phyloP scores from a whole-genome alignment of 2,113 vertebrate species.

The Chloebia gouldiae region DNA sequence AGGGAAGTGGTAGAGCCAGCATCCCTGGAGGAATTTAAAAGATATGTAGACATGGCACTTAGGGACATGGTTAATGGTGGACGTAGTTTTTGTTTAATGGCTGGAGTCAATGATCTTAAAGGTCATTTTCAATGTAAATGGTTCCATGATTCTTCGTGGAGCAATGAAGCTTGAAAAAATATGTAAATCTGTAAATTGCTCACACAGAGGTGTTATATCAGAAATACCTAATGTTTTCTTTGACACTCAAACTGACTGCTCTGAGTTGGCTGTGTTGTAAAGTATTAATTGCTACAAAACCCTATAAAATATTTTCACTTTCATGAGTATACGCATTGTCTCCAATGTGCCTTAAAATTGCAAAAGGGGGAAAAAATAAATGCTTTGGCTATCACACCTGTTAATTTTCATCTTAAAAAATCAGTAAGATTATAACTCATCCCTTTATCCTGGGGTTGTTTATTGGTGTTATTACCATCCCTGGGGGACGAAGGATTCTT shows the following conservation, averaged over 20 bases:
- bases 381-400: background rate
- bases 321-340: background rate
- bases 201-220: background rate
- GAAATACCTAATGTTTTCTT: background rate
- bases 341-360: background rate
- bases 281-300: background rate
- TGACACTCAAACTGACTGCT: background rate
- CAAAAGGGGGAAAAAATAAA: background rate
- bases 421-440: background rate
- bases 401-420: background rate
- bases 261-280: background rate
- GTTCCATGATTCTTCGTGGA: background rate
- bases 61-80: background rate
- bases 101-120: background rate
- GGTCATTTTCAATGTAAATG: background rate
- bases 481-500: background rate
- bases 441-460: background rate
- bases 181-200: background rate
- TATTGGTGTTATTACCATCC: background rate
- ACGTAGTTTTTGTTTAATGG: background rate
- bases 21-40: background rate
- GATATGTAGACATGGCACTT: background rate
- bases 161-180: background rate
- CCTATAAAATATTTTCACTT: background rate
- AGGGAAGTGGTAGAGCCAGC: background rate